Evolutionary conservation across 2,113 vertebrate genomes (phyloP).

Genomic region (Clinocottus analis): DNA sequence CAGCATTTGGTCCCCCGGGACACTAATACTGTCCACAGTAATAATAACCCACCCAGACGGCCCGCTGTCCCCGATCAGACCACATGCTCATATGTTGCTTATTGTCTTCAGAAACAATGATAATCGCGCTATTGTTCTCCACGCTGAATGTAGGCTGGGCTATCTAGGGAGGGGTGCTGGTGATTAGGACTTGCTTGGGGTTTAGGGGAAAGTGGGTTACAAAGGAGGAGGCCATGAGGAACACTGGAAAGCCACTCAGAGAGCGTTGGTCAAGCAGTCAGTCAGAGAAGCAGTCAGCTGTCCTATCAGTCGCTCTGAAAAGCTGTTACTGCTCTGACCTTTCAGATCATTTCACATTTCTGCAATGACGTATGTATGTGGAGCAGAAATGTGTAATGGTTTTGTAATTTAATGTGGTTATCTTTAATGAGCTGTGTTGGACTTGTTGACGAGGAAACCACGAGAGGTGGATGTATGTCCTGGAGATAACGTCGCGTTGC

Average conservation of each 20-base stretch:
- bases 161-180: neutral
- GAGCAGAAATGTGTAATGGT: neutral
- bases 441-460: neutral
- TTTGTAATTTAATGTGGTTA: neutral
- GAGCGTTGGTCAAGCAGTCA: constrained; percentile 39
- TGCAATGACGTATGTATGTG: neutral
- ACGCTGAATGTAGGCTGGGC: constrained; percentile 32
- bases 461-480: neutral
- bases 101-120: constrained; percentile 64
- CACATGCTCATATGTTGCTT: constrained; percentile 45
- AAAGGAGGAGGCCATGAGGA: constrained; percentile 31
- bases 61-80: constrained; percentile 21
- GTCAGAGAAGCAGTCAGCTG: constrained; percentile 39
- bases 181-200: constrained; percentile 25
- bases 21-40: neutral
- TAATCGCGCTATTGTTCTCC: constrained; percentile 64
- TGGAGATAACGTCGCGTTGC: neutral
- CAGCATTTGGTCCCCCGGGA: neutral
- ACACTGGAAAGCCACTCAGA: constrained; percentile 27
- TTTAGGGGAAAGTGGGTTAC: constrained; percentile 72
- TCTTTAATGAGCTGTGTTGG: neutral
- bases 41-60: constrained; percentile 9
- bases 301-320: constrained; percentile 25
- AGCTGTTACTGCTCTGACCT: neutral
- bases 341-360: neutral